Percentiles rank a stretch among this genome's conserved stretches.
phyloP scores from a whole-genome alignment of 2,113 vertebrate genomes.

The Felis chaus region DNA sequence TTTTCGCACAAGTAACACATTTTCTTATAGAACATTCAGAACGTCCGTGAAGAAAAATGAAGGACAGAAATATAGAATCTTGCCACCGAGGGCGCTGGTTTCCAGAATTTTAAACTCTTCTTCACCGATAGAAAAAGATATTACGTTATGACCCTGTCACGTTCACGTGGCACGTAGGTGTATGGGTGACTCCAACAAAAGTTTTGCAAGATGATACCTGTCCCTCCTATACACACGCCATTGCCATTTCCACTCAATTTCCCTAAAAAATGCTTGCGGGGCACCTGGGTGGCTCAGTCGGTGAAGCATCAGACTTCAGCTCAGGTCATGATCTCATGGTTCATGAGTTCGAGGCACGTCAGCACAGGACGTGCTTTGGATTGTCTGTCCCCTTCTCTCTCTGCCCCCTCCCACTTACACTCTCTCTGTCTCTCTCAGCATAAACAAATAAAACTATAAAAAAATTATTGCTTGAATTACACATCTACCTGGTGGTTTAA shows the following conservation, averaged over 20 bases:
- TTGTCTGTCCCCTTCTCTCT: too few relatives aligned
- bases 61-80: background rate
- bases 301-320: too few relatives aligned
- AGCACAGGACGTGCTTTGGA: too few relatives aligned
- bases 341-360: too few relatives aligned
- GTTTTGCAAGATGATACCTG: background rate
- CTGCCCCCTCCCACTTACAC: too few relatives aligned
- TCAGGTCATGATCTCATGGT: too few relatives aligned
- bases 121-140: background rate
- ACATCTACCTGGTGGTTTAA: background rate
- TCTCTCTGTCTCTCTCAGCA: too few relatives aligned
- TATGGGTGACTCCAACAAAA: background rate
- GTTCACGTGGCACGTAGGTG: background rate
- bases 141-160: rapidly evolving
- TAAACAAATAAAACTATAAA: background rate
- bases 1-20: background rate
- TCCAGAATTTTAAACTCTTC: background rate
- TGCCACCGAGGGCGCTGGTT: background rate
- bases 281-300: too few relatives aligned
- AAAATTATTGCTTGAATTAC: background rate
- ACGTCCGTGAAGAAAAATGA: background rate
- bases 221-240: too few relatives aligned
- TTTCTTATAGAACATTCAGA: background rate
- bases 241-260: background rate
- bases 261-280: background rate